These are phyloP conservation scores for Chrysolina americana DNA, from an alignment of 2,888 invertebrate genomes.

Conservation along the genomic window DNA sequence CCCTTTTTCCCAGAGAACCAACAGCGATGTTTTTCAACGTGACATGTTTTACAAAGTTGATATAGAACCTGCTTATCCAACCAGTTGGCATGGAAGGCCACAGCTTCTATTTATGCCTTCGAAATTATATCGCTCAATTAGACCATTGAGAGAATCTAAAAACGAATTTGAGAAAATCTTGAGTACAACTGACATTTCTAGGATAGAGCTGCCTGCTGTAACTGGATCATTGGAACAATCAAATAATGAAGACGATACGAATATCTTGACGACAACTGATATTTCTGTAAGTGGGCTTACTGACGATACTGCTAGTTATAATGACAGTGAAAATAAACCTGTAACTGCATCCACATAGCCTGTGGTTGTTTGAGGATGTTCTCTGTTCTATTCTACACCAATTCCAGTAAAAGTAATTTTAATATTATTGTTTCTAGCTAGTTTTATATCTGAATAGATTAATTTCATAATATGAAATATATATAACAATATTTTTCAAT, in stretches of 20 bases:
- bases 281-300: too few species aligned
- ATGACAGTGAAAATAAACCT: neutral
- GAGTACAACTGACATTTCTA: slow-evolving; percentile 19
- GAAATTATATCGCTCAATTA: neutral
- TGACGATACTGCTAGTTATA: too few species aligned
- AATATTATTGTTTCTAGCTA: too few species aligned
- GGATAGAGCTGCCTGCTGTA: neutral
- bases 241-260: too few species aligned
- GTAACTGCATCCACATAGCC: neutral
- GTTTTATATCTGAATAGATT: too few species aligned
- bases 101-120: neutral
- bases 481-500: too few species aligned
- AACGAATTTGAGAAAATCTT: neutral
- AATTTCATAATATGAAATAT: too few species aligned
- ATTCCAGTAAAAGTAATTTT: too few species aligned
- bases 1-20: slow-evolving; percentile 47
- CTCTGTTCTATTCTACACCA: neutral
- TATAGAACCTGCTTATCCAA: slow-evolving; percentile 36
- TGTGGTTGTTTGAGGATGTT: neutral
- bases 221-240: neutral
- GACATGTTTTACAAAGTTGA: slow-evolving; percentile 59
- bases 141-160: neutral
- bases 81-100: neutral
- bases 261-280: too few species aligned
- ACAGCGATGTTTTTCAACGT: slow-evolving; percentile 56